Evolutionary conservation across 2,888 invertebrate species (phyloP), one percentile per base, ranked within the genome.

Genomic region (Augiades crinisus): DNA sequence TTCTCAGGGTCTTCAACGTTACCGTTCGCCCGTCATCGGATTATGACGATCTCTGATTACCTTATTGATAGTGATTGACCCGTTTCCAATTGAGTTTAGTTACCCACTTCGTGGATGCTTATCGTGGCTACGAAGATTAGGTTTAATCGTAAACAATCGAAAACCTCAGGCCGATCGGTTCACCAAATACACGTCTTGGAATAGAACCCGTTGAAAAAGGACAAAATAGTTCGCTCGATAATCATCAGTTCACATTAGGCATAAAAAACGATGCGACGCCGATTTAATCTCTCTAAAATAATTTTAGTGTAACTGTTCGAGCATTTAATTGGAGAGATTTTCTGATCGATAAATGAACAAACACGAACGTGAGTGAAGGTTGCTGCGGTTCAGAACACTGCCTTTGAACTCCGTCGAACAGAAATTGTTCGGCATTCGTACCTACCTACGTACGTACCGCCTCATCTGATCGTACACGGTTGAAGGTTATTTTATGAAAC

Each of bases 21-120:
- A 24, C 37, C 38, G 30, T 44, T 13, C 30, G 33, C 17, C 36
- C 45, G 34, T 53, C 41, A 55, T 49, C 45, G 36, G 13, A 38
- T 19, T 34, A 41, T 59, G 36, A 57, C 43, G 45, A 30, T 54
- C 45, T 54, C 56, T 60, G 61, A 58, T 63, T 57, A 57, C 55
- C 52, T 50, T 57, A 58, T 59, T 59, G 59, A 61, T 60, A 56
- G 19, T 36, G 57, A 53, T 46, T 59, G 61, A 58, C 60, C 60
- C 56, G 58, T 58, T 62, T 61, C 49, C 53, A 57, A 58, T 53
- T 31, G 38, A 47, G 30, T 37, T 37, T 33, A 14, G 30, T 44
- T 46, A 38, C 47, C 47, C 38, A 47, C 37, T 47, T 47, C 38
- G 47, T 47, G 13, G 19, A 24, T 27, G 41, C 44, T 51, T 51